phyloP scores from a whole-genome alignment of 2,888 invertebrate species.

The Drosophila kuntzei region DNA sequence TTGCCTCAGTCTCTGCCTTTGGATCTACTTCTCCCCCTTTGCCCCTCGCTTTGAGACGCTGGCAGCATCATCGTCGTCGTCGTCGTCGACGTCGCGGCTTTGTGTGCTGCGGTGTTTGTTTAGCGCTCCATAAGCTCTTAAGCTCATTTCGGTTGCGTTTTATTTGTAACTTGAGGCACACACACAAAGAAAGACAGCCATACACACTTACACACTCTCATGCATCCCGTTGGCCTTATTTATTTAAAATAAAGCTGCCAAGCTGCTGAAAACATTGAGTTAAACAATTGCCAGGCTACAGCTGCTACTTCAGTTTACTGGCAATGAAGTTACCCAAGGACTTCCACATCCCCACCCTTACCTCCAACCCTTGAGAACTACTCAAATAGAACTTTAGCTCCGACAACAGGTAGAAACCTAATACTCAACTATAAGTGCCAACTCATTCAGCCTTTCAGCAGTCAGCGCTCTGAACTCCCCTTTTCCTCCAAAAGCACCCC shows the following conservation, averaged over 20 bases:
- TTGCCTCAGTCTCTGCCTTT: not conserved
- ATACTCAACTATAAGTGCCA: constrained; percentile 12
- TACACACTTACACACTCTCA: constrained; percentile 3
- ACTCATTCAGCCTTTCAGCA: constrained; percentile 11
- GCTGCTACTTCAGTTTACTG: constrained; percentile 21
- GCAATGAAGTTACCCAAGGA: constrained; percentile 36
- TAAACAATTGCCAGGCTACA: constrained; percentile 59
- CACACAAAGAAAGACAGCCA: constrained; percentile 17
- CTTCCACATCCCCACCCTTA: not conserved
- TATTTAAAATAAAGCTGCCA: constrained; percentile 79
- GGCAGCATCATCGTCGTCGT: constrained; percentile 34
- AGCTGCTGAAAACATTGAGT: constrained; percentile 73
- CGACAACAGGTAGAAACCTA: constrained; percentile 16
- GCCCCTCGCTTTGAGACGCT: not conserved
- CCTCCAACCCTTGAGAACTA: not conserved
- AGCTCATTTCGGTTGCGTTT: constrained; percentile 80
- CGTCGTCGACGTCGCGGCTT: constrained; percentile 72
- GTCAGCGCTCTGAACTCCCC: not conserved
- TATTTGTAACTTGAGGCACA: constrained; percentile 78
- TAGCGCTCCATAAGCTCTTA: constrained; percentile 80
- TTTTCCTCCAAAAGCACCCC: not conserved
- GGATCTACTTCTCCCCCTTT: not conserved
- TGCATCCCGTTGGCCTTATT: constrained; percentile 56
- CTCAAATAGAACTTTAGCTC: constrained; percentile 16
- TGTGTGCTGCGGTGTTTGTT: constrained; percentile 77